Evolutionary conservation across 2,113 vertebrate species (phyloP).

Genomic region (Spea bombifrons): DNA sequence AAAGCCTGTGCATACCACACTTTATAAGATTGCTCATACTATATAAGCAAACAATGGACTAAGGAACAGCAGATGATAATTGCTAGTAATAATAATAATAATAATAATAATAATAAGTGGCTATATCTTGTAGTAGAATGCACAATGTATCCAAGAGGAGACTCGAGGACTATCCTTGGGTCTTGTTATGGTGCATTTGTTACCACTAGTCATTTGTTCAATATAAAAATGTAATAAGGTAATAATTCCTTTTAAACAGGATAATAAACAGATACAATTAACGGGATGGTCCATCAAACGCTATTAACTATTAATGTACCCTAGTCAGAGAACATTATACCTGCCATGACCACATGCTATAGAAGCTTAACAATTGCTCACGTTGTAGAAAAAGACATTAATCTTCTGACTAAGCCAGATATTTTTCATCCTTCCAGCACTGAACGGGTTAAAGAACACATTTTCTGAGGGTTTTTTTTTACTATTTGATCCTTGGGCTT

Average conservation of each 20-base stretch:
- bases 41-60: not conserved
- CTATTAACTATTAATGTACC: conserved; percentile 1
- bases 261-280: not conserved
- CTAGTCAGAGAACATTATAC: not conserved
- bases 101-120: no score
- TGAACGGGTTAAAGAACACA: not conserved
- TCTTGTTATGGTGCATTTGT: no score
- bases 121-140: no score
- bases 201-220: not conserved
- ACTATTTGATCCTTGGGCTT: conserved; percentile 5
- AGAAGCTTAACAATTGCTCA: not conserved
- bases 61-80: not conserved
- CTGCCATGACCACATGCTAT: not conserved
- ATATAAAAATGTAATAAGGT: not conserved
- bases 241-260: not conserved
- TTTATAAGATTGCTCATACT: not conserved
- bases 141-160: no score
- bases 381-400: not conserved
- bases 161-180: no score
- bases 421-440: not conserved
- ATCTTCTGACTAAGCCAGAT: not conserved
- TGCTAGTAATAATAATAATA: not conserved
- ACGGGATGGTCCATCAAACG: not conserved
- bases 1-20: not conserved
- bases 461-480: not conserved